Conservation (phyloP, 2,888 invertebrate species). For the Chrysomela aeneicollis region DNA sequence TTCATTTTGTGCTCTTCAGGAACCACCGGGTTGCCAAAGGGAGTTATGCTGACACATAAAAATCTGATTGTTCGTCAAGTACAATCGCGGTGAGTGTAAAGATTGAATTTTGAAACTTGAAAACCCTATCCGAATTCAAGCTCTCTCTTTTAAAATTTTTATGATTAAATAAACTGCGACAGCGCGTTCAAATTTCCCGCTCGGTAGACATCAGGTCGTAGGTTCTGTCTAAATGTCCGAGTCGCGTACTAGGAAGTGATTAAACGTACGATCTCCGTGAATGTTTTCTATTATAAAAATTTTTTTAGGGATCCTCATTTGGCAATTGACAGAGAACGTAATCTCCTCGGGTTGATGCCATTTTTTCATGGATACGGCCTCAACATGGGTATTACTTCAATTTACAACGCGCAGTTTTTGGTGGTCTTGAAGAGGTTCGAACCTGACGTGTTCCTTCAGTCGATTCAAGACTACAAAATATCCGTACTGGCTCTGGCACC, state of each 20-base stretch:
- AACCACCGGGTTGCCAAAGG: constrained; percentile 75
- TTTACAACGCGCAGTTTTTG: constrained; percentile 36
- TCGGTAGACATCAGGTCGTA: too few relatives aligned
- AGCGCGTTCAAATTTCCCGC: too few relatives aligned
- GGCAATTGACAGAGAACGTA: background rate
- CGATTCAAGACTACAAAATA: constrained; percentile 74
- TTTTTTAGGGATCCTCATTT: constrained; percentile 37
- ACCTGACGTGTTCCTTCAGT: constrained; percentile 69
- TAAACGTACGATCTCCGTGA: background rate
- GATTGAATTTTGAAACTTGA: too few relatives aligned
- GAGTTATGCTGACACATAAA: constrained; percentile 69
- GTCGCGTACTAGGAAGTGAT: background rate
- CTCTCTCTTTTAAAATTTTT: too few relatives aligned
- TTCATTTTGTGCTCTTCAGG: constrained; percentile 71
- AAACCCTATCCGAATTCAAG: too few relatives aligned
- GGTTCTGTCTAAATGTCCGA: background rate
- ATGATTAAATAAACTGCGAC: too few relatives aligned
- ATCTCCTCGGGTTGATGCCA: constrained; percentile 42
- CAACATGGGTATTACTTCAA: constrained; percentile 33
- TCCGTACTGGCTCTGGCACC: constrained; percentile 77
- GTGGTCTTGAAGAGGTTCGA: constrained; percentile 47
- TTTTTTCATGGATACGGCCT: constrained; percentile 50
- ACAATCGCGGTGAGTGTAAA: constrained; percentile 31
- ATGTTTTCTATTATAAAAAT: too few relatives aligned
- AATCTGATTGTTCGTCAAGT: constrained; percentile 55